Base-by-base conservation (phyloP, 2,113 vertebrate genomes). In the Cyprinodon brontotheroides region DNA sequence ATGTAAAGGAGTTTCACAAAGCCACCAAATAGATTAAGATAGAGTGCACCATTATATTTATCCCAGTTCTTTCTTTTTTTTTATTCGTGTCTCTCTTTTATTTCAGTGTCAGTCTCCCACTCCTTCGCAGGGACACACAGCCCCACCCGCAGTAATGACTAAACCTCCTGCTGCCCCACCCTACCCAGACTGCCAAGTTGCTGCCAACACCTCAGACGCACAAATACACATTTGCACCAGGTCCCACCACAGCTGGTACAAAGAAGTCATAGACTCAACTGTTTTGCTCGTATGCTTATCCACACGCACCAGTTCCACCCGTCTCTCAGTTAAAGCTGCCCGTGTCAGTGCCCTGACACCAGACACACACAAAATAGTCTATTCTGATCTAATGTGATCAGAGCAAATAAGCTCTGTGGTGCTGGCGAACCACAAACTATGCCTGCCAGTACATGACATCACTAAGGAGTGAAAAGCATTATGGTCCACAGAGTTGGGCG, bases 111-210 rank as follows among this genome's bases (percentile, higher is more conserved):
- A 60, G 69, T 40, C 48, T 72, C 60, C 69, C 66, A 22, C 77
- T 60, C 74, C 68, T 74, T 68, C 73, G 36, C 77, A 78, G 39
- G 75, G 66, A 69, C 78, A 61, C 66, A 73, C 67, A 15, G 74
- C 87, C 82, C 84, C 87, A 91, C 91, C 92, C 91, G 83, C 57
- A 74, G 89, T 90, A 92, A 92, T 92, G 89, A 92, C 84, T 77
- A 88, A 92, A 89, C 82, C 89, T 89, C 86, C 88, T 68, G 71
- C 82, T 76, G 86, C 84, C 87, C 87, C 91, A 90, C 91, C 92
- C 92, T 82, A 75, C 39, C 70, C 70, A n/a, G 84, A 67, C 87
- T 90, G 90, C 89, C 89, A 90, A 90, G 90, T 85, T 80, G 79
- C 86, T 91, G 89, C 89, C 92, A 90, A 90, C 89, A 90, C 91